These are phyloP conservation scores for Drosophila lowei DNA, from an alignment of 1,140 invertebrate genomes.

Conservation along the genomic window DNA sequence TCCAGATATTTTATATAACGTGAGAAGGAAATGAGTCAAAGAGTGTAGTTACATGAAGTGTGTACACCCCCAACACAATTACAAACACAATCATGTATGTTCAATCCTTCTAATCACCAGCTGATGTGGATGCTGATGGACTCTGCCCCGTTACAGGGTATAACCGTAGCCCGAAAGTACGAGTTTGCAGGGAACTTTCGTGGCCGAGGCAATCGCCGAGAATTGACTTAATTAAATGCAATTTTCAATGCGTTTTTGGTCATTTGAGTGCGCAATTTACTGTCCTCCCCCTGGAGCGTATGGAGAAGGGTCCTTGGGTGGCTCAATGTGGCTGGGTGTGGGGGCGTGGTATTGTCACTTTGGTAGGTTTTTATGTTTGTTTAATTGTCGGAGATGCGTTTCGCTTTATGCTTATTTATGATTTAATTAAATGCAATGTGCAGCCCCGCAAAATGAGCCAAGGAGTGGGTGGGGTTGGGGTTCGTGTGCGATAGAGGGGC, in stretches of 20 bases:
- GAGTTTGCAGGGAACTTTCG: conserved; percentile 36
- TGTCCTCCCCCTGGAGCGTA: conserved; percentile 36
- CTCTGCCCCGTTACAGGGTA: not conserved
- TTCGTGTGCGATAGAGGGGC: not conserved
- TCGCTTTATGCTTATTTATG: conserved; percentile 80
- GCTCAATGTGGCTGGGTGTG: conserved; percentile 3
- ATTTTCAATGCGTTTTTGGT: conserved; percentile 71
- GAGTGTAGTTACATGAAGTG: too few species aligned
- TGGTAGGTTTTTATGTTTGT: conserved; percentile 74
- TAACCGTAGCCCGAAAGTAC: conserved; percentile 28
- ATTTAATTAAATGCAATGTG: conserved; percentile 76
- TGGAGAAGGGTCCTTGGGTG: conserved; percentile 1
- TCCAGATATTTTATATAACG: too few species aligned
- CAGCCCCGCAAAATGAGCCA: conserved; percentile 63
- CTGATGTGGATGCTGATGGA: too few species aligned
- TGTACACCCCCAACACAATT: too few species aligned
- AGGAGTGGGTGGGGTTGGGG: not conserved
- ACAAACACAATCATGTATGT: too few species aligned
- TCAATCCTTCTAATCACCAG: too few species aligned
- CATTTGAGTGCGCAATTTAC: conserved; percentile 75
- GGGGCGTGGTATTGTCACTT: conserved; percentile 56
- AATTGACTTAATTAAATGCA: conserved; percentile 80
- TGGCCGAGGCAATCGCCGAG: conserved; percentile 18
- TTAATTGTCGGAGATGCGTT: conserved; percentile 73
- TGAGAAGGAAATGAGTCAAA: too few species aligned